phyloP scores from a whole-genome alignment of 1,140 invertebrate species.

The Pseudomyrmex sp. region DNA sequence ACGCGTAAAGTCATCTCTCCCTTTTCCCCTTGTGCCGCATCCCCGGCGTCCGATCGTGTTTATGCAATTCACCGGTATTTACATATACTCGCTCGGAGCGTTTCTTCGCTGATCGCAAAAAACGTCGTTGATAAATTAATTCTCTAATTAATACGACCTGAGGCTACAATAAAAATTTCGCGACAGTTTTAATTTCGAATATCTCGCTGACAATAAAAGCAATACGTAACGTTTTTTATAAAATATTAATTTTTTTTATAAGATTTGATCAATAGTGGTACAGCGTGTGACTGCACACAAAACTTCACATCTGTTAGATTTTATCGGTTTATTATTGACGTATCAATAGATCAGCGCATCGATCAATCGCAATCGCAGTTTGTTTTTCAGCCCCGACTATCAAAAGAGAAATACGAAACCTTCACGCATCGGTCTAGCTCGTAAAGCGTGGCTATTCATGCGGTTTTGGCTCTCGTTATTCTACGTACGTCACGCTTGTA shows the following conservation, averaged over 20 bases:
- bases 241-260: neutral
- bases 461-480: constrained; percentile 31
- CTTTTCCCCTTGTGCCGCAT: too few relatives aligned
- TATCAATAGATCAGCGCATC: neutral
- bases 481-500: constrained; percentile 5
- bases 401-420: constrained; percentile 23
- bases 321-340: neutral
- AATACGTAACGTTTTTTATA: neutral
- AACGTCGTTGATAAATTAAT: constrained; percentile 20
- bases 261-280: neutral
- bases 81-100: constrained; percentile 26
- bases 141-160: neutral
- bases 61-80: constrained; percentile 22
- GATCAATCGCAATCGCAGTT: constrained; percentile 1
- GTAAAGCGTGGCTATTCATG: constrained; percentile 28
- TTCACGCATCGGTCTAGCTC: neutral
- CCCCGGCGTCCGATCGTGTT: too few relatives aligned
- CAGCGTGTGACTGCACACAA: neutral
- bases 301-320: constrained; percentile 1
- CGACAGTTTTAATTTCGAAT: constrained; percentile 24
- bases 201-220: neutral
- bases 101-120: constrained; percentile 24
- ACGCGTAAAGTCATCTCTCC: constrained; percentile 53
- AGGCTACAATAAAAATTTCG: neutral
- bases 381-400: neutral